phyloP scores from a whole-genome alignment of 2,888 invertebrate genomes.

The Athrips mouffetella region DNA sequence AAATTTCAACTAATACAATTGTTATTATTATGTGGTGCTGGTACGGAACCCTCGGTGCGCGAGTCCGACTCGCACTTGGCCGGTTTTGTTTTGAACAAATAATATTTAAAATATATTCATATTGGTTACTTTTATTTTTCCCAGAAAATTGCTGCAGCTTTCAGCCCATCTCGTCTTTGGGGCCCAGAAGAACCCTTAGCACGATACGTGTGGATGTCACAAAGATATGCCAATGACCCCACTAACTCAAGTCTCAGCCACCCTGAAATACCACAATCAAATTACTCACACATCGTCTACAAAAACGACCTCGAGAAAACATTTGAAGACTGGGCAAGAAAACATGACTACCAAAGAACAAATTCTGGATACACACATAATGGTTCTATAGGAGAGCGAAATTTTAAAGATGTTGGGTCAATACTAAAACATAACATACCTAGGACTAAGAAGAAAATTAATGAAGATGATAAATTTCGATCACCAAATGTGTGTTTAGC shows the following conservation, averaged over 20 bases:
- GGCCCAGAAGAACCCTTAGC: slow-evolving; percentile 71
- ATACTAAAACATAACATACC: slow-evolving; percentile 44
- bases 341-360: slow-evolving; percentile 46
- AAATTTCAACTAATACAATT: no score
- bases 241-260: slow-evolving; percentile 43
- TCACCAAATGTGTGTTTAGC: slow-evolving; percentile 69
- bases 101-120: neutral
- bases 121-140: slow-evolving; percentile 27
- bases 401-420: slow-evolving; percentile 36
- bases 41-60: no score
- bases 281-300: slow-evolving; percentile 48
- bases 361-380: slow-evolving; percentile 45
- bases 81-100: no score
- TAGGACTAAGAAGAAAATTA: slow-evolving; percentile 47
- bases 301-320: slow-evolving; percentile 49
- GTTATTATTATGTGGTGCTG: no score
- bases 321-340: slow-evolving; percentile 47
- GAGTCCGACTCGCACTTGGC: no score
- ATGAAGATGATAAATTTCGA: slow-evolving; percentile 49
- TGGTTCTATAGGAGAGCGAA: slow-evolving; percentile 34
- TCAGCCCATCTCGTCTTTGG: slow-evolving; percentile 66
- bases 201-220: slow-evolving; percentile 71
- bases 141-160: slow-evolving; percentile 67
- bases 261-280: slow-evolving; percentile 24
- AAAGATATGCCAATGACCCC: slow-evolving; percentile 54